These are phyloP conservation scores for Notechis scutatus DNA, from an alignment of 2,113 vertebrate genomes.

Conservation along the genomic window DNA sequence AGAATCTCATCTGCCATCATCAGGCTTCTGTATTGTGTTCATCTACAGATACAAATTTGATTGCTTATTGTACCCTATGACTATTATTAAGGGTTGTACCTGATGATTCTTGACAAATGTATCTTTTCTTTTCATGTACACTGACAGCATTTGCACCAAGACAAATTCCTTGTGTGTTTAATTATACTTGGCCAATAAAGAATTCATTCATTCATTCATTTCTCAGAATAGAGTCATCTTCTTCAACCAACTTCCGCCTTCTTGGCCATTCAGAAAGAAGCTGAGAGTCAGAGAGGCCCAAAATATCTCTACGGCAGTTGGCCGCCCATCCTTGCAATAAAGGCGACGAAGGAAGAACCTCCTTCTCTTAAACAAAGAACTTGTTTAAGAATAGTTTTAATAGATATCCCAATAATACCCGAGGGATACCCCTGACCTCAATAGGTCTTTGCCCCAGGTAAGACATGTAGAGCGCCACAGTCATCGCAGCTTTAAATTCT, in stretches of 20 bases:
- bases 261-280: neutral
- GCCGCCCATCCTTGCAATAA: neutral
- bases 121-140: too few species aligned
- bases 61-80: too few species aligned
- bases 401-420: neutral
- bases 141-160: too few species aligned
- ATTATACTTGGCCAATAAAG: too few species aligned
- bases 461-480: neutral
- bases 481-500: neutral
- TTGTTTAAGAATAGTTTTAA: neutral
- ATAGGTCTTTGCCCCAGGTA: neutral
- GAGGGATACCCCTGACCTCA: neutral
- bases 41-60: too few species aligned
- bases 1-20: too few species aligned
- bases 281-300: neutral
- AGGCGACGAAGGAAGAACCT: neutral
- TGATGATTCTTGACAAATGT: too few species aligned
- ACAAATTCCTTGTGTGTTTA: too few species aligned
- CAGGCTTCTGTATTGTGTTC: too few species aligned
- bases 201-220: too few species aligned
- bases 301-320: neutral
- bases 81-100: too few species aligned
- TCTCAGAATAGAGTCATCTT: neutral
- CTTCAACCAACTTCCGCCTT: neutral
- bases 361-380: neutral